Conservation (phyloP, 2,797 vertebrate genomes). For the Odontamblyopus rebecca region DNA sequence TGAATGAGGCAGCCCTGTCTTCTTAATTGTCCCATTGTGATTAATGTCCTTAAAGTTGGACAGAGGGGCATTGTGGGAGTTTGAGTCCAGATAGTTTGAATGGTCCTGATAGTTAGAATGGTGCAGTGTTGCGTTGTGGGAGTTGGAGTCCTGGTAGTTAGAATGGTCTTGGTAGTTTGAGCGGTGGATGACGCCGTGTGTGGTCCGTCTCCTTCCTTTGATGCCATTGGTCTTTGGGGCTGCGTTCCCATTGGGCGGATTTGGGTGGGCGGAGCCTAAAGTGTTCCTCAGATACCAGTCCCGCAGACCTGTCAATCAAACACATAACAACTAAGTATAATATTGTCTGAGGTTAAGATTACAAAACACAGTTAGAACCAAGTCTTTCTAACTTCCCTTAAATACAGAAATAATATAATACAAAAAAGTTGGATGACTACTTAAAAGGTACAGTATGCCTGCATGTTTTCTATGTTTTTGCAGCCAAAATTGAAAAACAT, state of each 20-base stretch:
- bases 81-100: constrained; percentile 9
- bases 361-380: not conserved
- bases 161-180: constrained; percentile 15
- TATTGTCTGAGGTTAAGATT: not conserved
- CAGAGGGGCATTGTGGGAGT: constrained; percentile 33
- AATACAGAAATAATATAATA: too few species aligned
- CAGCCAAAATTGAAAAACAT: too few species aligned
- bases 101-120: constrained; percentile 15
- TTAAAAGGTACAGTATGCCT: too few species aligned
- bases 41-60: constrained; percentile 15
- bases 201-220: constrained; percentile 63
- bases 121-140: constrained; percentile 41
- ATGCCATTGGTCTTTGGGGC: constrained; percentile 28
- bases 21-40: constrained; percentile 41
- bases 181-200: constrained; percentile 57
- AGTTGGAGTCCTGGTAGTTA: constrained; percentile 6
- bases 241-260: constrained; percentile 34
- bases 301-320: constrained; percentile 73
- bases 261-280: constrained; percentile 60
- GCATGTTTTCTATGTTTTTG: too few species aligned
- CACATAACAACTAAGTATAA: not conserved
- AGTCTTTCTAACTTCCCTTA: too few species aligned
- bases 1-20: constrained; percentile 79
- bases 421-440: too few species aligned
- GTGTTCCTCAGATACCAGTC: constrained; percentile 92